Conservation (phyloP, 2,888 invertebrate species). For the Hydroisotoma schaefferi region DNA sequence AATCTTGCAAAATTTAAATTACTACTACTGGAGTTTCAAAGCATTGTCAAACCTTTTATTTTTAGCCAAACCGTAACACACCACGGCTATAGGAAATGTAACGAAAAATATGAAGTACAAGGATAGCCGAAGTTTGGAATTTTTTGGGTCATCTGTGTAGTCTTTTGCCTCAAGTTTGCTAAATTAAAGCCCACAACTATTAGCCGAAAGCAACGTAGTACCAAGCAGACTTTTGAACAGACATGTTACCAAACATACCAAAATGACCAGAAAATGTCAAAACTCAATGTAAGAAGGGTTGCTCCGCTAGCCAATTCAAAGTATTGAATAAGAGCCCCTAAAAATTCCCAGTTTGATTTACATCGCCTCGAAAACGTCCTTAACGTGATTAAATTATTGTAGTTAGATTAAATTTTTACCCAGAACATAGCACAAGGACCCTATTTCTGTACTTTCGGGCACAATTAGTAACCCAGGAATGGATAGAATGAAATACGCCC, state of each 20-base stretch:
- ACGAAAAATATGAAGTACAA: conserved; percentile 19
- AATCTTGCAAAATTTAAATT: too few relatives aligned
- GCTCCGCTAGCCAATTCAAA: conserved; percentile 20
- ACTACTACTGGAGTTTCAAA: not conserved
- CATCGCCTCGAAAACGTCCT: not conserved
- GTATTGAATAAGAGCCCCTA: conserved; percentile 23
- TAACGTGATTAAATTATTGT: not conserved
- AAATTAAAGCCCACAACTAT: not conserved
- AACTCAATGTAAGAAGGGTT: conserved; percentile 22
- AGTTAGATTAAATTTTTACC: conserved; percentile 14
- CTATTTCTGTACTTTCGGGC: conserved; percentile 3
- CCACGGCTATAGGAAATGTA: conserved; percentile 19
- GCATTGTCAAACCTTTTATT: conserved; percentile 5
- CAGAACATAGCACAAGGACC: conserved; percentile 17
- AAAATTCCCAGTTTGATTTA: not conserved
- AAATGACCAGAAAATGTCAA: conserved; percentile 28
- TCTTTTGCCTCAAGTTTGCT: conserved; percentile 23
- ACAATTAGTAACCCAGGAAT: conserved; percentile 23
- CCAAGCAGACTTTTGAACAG: not conserved
- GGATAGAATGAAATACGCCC: conserved; percentile 21
- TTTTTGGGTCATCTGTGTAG: conserved; percentile 29
- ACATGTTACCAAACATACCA: conserved; percentile 8
- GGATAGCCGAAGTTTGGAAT: conserved; percentile 20
- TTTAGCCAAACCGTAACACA: conserved; percentile 20
- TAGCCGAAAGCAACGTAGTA: not conserved